Percentiles rank a stretch among this genome's conserved stretches.
Evolutionary conservation across 2,797 vertebrate species (phyloP).

Genomic region (Linurgus olivaceus): DNA sequence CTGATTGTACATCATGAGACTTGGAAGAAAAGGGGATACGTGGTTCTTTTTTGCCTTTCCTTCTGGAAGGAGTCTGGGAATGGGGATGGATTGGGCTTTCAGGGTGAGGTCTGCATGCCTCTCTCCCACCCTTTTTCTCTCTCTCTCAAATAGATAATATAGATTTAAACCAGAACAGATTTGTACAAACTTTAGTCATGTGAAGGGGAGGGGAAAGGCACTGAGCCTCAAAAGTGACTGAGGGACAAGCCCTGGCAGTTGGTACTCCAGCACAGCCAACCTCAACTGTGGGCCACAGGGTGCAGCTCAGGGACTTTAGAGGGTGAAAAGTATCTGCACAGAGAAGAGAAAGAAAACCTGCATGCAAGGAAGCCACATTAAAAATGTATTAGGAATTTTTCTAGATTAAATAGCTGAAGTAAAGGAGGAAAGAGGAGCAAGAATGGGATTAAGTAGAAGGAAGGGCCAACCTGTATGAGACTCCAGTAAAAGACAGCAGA

Average conservation of each 20-base stretch:
- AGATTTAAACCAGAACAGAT: conserved; percentile 38
- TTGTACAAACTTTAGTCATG: not conserved
- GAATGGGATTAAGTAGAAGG: not conserved
- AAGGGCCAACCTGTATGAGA: not conserved
- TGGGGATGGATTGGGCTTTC: not conserved
- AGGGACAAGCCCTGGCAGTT: not conserved
- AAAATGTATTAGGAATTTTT: not conserved
- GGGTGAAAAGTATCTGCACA: not conserved
- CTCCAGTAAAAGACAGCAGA: not conserved
- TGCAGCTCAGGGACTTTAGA: not conserved
- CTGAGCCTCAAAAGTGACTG: not conserved
- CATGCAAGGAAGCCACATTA: not conserved
- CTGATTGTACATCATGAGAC: not conserved
- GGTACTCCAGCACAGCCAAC: fast-evolving
- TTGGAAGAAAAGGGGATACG: not conserved
- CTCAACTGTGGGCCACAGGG: fast-evolving
- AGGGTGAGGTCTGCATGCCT: conserved; percentile 3
- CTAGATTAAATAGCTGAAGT: not conserved
- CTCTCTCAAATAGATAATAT: not conserved
- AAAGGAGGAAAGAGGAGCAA: not conserved
- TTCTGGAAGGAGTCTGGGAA: not conserved
- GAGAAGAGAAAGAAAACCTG: not conserved
- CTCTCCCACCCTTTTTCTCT: not conserved
- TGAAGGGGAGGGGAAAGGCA: not conserved
- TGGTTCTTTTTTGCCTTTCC: not conserved